A percentile compares a stretch with the other conserved stretches of the same genome.
Evolutionary conservation across 2,113 vertebrate species (phyloP).

Genomic region (Crocuta crocuta): DNA sequence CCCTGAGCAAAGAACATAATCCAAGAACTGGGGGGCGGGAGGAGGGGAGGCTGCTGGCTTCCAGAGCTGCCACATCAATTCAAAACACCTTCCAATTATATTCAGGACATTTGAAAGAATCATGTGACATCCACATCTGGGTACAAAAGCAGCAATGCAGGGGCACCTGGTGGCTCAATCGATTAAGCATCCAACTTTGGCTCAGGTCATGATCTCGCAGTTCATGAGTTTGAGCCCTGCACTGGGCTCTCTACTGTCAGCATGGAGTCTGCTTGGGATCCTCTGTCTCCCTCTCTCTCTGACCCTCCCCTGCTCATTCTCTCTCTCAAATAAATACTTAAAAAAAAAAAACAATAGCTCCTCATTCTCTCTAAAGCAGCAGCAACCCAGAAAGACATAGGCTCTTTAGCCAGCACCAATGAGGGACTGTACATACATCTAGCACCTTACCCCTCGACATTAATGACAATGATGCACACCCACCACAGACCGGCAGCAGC

Average conservation of each 20-base stretch:
- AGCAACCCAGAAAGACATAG: background rate
- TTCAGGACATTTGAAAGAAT: background rate
- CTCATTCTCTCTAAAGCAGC: too few species aligned
- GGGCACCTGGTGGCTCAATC: too few species aligned
- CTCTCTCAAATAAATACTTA: too few species aligned
- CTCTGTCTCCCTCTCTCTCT: too few species aligned
- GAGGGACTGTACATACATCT: accelerated
- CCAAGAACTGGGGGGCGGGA: background rate
- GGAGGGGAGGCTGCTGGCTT: background rate
- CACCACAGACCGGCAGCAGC: background rate
- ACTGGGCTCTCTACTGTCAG: too few species aligned
- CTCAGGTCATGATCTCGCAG: too few species aligned
- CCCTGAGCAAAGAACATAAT: background rate
- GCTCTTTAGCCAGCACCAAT: background rate
- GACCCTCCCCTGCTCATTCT: too few species aligned
- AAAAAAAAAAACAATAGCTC: too few species aligned
- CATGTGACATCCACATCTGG: background rate
- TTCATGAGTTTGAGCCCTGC: too few species aligned
- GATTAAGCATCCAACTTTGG: too few species aligned
- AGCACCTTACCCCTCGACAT: background rate
- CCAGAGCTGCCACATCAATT: accelerated
- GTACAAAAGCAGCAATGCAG: background rate
- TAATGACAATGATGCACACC: background rate
- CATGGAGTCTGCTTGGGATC: too few species aligned
- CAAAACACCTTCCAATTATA: background rate